phyloP scores from a whole-genome alignment of 2,888 invertebrate genomes.

The Invenusta paracnida region DNA sequence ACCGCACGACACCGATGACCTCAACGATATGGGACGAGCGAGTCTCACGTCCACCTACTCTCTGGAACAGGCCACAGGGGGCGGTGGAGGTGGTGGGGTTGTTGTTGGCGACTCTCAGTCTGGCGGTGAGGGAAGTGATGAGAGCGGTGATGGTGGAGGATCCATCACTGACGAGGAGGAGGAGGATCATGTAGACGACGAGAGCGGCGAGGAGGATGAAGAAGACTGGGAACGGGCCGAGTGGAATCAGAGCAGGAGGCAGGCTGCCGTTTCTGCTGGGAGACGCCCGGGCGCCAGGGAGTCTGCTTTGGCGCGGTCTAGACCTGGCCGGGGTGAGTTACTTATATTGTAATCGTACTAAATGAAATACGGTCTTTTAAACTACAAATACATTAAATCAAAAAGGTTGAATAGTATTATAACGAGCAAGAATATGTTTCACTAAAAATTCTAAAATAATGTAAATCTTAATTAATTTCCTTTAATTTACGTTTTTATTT shows the following conservation, averaged over 20 bases:
- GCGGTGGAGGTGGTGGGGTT: background rate
- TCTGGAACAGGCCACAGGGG: no score
- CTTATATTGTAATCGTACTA: no score
- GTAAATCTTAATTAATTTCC: no score
- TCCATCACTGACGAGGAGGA: conserved; percentile 1
- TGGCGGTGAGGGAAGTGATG: background rate
- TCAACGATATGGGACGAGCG: background rate
- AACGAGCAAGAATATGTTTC: no score
- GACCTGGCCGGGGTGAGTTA: no score
- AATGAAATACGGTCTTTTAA: no score
- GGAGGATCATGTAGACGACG: conserved; percentile 1
- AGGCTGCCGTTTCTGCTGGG: background rate
- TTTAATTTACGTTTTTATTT: no score
- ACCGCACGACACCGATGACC: background rate
- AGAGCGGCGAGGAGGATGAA: background rate
- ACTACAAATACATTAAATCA: no score
- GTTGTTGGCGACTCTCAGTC: background rate
- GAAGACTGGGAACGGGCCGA: background rate
- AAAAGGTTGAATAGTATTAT: no score
- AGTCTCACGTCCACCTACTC: background rate
- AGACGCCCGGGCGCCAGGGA: background rate
- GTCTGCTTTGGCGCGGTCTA: no score
- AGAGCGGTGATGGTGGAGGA: background rate
- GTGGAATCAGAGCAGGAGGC: background rate
- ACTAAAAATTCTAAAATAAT: no score